Conservation (phyloP, 1,140 invertebrate species). For the Scaptomyza montana region DNA sequence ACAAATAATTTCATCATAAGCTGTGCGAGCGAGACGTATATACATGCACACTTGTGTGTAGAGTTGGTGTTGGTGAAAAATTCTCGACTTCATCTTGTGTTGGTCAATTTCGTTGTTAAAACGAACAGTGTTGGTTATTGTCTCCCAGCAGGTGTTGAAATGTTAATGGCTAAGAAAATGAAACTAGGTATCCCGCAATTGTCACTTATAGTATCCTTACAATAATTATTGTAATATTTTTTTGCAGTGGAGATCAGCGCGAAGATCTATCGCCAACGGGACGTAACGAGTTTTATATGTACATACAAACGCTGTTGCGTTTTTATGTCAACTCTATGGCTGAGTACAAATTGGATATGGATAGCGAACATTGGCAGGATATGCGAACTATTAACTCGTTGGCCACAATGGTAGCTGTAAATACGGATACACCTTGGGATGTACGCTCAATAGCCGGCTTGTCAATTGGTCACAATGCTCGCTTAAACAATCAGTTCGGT, state of each 20-base stretch:
- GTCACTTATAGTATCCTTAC: too few species aligned
- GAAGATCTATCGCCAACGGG: slow-evolving; percentile 53
- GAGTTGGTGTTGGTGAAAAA: background rate
- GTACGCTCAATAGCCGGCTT: slow-evolving; percentile 66
- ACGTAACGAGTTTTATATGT: slow-evolving; percentile 58
- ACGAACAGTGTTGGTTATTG: background rate
- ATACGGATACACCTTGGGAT: slow-evolving; percentile 63
- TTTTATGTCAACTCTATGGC: slow-evolving; percentile 54
- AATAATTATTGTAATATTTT: too few species aligned
- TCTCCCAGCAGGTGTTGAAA: background rate
- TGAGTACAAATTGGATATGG: slow-evolving; percentile 27
- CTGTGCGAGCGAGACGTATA: background rate
- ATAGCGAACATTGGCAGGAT: background rate
- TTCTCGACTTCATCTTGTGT: background rate
- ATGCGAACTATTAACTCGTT: slow-evolving; percentile 7
- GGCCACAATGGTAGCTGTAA: slow-evolving; percentile 40
- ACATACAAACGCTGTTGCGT: slow-evolving; percentile 56
- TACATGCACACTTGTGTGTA: background rate
- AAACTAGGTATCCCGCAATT: too few species aligned
- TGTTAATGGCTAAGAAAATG: background rate
- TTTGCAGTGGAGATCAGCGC: background rate
- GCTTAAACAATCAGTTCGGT: slow-evolving; percentile 14
- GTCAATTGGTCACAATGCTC: slow-evolving; percentile 49
- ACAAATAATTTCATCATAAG: background rate
- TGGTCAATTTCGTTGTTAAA: background rate